Evolutionary conservation across 2,797 vertebrate species (phyloP), one percentile per base, ranked within the genome.

Genomic region (Ctenopoma kingsleyae): DNA sequence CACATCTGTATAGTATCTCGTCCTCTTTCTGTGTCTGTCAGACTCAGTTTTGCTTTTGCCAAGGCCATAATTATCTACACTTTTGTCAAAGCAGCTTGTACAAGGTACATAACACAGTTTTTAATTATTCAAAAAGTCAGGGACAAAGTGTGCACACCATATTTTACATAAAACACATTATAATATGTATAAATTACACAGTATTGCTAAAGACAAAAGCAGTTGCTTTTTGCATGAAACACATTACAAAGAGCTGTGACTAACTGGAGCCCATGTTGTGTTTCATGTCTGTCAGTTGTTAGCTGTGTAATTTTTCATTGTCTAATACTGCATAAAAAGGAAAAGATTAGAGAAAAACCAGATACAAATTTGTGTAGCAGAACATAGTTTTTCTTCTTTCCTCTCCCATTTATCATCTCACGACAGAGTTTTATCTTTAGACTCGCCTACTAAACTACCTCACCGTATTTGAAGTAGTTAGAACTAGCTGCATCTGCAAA

Each of bases 1-100:
- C 58, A 38, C 55, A 71, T 68, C 69, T 72, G 40, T 73, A 65
- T 82, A 40, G 56, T 69, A 60, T 59, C 67, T 44, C 55, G 30
- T 67, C 46, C 12, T 36, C 53, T 58, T 25, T 40, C 60, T 44
- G 35, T 27, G 55, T 44, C 69, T 60, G 66, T 74, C 74, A 63
- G 44, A 70, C 49, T 43, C 56, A 30, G n/a, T 72, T 71, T 56
- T 56, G 55, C 76, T 72, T 81, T 47, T 57, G 27, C 38, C 62
- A 44, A 6, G 41, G 41, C 59, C 35, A 23, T 66, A 61, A 74
- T 83, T 82, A 81, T 72, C 55, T 19, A 6, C 40, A 51, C 20
- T 22, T 8, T 53, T 64, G 47, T 15, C 30, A 54, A 69, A 74
- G 41, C 57, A 50, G 63, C 41, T 38, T 78, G 35, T 41, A 15